These are phyloP conservation scores for Streptopelia turtur DNA, from an alignment of 2,797 vertebrate genomes.

Conservation along the genomic window DNA sequence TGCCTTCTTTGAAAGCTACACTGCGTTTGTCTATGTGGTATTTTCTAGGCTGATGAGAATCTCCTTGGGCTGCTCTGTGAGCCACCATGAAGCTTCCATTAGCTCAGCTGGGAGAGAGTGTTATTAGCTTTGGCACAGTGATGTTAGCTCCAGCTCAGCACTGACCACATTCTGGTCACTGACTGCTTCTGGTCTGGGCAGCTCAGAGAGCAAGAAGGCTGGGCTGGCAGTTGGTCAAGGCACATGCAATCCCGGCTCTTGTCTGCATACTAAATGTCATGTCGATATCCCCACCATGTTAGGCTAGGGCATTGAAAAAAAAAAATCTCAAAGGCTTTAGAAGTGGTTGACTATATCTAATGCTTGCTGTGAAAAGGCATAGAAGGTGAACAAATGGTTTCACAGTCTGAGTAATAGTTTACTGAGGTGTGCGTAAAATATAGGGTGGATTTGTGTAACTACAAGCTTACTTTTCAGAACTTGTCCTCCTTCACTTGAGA, in stretches of 20 bases:
- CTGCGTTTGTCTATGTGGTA: background rate
- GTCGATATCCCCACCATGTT: background rate
- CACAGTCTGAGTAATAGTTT: constrained; percentile 27
- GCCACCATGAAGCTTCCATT: constrained; percentile 26
- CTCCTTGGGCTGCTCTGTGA: background rate
- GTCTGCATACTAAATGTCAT: background rate
- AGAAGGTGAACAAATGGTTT: background rate
- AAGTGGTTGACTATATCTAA: background rate
- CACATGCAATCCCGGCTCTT: constrained; percentile 42
- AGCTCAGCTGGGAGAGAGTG: background rate
- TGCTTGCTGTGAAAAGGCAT: background rate
- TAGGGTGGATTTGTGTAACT: constrained; percentile 60
- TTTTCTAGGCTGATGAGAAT: background rate
- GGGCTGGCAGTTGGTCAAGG: constrained; percentile 44
- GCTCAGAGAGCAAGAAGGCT: background rate
- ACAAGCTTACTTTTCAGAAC: constrained; percentile 34
- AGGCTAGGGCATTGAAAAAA: background rate
- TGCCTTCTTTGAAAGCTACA: background rate
- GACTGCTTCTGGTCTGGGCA: constrained; percentile 44
- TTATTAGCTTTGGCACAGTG: constrained; percentile 37
- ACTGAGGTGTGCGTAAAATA: constrained; percentile 31
- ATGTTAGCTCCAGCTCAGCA: background rate
- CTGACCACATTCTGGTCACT: constrained; percentile 47
- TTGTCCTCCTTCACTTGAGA: constrained; percentile 23
- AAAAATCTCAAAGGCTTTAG: background rate